Evolutionary conservation across 2,888 invertebrate species (phyloP), one percentile per base, ranked within the genome.

Genomic region (Eupithecia subfuscata): DNA sequence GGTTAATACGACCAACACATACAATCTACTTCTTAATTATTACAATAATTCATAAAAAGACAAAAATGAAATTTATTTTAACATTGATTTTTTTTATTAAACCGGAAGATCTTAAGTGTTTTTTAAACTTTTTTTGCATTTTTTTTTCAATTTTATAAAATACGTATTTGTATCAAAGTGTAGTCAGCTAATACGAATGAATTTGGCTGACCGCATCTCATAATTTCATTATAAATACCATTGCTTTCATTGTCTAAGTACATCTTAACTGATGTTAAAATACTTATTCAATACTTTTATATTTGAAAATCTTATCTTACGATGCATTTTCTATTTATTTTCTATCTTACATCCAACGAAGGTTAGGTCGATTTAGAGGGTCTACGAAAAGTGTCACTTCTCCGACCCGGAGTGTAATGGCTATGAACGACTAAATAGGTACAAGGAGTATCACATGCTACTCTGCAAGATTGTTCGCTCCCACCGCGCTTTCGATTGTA

Each of bases 121-220:
- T 91, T 90, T 90, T 90, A 88, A 86, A 84, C 80, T 84, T 84
- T 90, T 89, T 90, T 89, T 88, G 87, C 83, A 80, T 87, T 87
- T 88, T 87, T 60, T 88, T 87, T 89, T 81, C 77, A 75, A 78
- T 87, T 93, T 92, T 93, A 93, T 91, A 95, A 95, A 95, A 95
- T 93, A 94, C 92, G 91, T 91, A 90, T 91, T 90, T 92, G 93
- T 94, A 94, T 94, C 94, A 94, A 95, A 95, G 89, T 90, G 91
- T 84, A 88, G 93, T 91, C 94, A 92, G 92, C 93, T 89, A 91
- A 90, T 88, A 88, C 86, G 88, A 91, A 90, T 90, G 89, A 91
- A 89, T 90, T 88, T 88, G 90, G 92, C 92, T 91, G 92, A 93
- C 93, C 85, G 88, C 88, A 87, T 88, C 85, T 84, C 82, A 85